phyloP scores from a whole-genome alignment of 2,888 invertebrate species.

The Shargacucullia verbasci region DNA sequence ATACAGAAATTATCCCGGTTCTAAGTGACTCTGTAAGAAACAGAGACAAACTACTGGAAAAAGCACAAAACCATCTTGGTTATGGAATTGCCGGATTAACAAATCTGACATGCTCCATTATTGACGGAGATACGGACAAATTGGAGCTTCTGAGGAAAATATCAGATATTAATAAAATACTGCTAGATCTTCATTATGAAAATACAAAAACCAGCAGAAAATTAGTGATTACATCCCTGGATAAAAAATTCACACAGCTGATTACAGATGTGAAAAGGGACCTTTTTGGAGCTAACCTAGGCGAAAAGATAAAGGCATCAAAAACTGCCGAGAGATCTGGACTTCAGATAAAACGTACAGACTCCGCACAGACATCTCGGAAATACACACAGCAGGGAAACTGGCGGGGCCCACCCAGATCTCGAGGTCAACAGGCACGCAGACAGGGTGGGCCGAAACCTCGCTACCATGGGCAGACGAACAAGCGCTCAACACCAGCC shows the following conservation, averaged over 20 bases:
- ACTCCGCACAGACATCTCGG: too few species aligned
- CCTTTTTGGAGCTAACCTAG: constrained; percentile 8
- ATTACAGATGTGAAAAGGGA: too few species aligned
- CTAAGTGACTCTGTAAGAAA: too few species aligned
- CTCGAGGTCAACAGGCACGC: constrained; percentile 5
- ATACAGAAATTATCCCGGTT: too few species aligned
- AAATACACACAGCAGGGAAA: too few species aligned
- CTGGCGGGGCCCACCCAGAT: constrained; percentile 10
- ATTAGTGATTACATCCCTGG: too few species aligned
- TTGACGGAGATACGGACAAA: constrained; percentile 8
- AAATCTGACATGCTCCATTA: too few species aligned
- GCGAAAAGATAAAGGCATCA: constrained; percentile 10
- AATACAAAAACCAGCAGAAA: too few species aligned
- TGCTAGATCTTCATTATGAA: constrained; percentile 10
- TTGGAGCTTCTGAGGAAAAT: constrained; percentile 4
- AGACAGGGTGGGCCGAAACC: constrained; percentile 6
- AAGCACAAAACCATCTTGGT: too few species aligned
- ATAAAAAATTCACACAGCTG: too few species aligned
- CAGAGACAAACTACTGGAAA: too few species aligned
- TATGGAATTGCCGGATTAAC: too few species aligned
- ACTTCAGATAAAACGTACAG: constrained; percentile 8
- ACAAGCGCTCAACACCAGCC: constrained; percentile 3
- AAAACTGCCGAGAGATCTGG: constrained; percentile 12
- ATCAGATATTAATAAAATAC: constrained; percentile 6
- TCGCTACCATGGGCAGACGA: constrained; percentile 4